Percentiles rank a stretch among this genome's conserved stretches.
Evolutionary conservation across 2,113 vertebrate species (phyloP).

Genomic region (Campylomormyrus tamandua): DNA sequence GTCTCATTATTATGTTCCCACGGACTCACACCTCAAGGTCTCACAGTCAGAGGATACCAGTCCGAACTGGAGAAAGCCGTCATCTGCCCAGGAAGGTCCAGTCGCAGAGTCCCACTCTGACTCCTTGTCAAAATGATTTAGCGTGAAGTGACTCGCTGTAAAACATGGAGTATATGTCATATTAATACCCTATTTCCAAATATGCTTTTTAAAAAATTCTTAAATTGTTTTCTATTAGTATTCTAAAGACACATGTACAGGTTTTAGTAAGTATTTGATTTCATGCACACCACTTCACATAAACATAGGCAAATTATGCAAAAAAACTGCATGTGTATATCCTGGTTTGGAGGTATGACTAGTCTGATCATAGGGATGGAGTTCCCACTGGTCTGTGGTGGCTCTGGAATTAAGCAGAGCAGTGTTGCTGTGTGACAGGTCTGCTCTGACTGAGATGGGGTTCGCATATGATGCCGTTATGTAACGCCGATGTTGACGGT

Average conservation of each 20-base stretch:
- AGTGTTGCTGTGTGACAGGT: background rate
- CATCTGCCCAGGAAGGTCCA: background rate
- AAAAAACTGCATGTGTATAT: background rate
- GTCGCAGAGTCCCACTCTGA: background rate
- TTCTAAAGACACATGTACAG: background rate
- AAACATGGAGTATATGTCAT: background rate
- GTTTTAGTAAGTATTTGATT: background rate
- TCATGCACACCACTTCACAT: background rate
- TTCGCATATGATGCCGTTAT: constrained; percentile 36
- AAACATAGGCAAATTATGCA: background rate
- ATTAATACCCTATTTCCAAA: background rate
- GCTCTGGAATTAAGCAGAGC: background rate
- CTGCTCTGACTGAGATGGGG: constrained; percentile 17
- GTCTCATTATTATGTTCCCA: background rate
- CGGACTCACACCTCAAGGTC: background rate
- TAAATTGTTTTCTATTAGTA: background rate
- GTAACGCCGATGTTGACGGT: constrained; percentile 36
- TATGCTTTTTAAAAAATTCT: background rate
- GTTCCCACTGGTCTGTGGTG: background rate
- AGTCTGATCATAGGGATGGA: constrained; percentile 26
- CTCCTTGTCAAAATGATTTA: background rate
- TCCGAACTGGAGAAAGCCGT: background rate
- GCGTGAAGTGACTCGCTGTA: background rate
- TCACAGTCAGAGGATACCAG: background rate
- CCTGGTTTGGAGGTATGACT: background rate